These are phyloP conservation scores for Gnathonemus echidnorhynchus DNA, from an alignment of 2,113 vertebrate genomes.

Conservation along the genomic window DNA sequence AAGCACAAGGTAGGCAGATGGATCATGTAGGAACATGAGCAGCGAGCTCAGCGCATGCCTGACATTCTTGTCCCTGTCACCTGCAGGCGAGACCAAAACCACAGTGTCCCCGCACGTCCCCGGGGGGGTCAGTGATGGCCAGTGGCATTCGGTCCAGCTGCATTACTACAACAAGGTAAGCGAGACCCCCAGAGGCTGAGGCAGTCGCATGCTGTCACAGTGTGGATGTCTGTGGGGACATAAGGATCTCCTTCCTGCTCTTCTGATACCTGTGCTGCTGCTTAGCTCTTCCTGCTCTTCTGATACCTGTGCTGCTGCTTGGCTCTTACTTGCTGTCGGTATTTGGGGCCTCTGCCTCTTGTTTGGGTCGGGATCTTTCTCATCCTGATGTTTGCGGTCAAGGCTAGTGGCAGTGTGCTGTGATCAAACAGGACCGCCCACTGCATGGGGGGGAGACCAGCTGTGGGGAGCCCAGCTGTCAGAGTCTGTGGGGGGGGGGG, in stretches of 20 bases:
- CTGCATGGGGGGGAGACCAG: background rate
- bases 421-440: background rate
- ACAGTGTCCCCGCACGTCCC: constrained; percentile 73
- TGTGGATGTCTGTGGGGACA: background rate
- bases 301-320: background rate
- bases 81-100: constrained; percentile 80
- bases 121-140: constrained; percentile 87
- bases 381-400: background rate
- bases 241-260: background rate
- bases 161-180: constrained; percentile 98
- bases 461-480: constrained; percentile 26
- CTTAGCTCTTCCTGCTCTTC: background rate
- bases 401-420: background rate
- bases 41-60: background rate
- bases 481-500: background rate
- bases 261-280: background rate
- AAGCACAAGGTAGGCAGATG: background rate
- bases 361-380: background rate
- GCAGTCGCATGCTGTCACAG: background rate
- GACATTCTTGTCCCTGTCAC: constrained; percentile 3
- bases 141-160: constrained; percentile 89
- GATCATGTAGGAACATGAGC: constrained; percentile 8
- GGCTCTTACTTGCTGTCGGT: background rate
- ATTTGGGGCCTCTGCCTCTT: background rate
- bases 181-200: background rate